Evolutionary conservation across 2,888 invertebrate species (phyloP), one percentile per base, ranked within the genome.

Genomic region (Netelia inedita): DNA sequence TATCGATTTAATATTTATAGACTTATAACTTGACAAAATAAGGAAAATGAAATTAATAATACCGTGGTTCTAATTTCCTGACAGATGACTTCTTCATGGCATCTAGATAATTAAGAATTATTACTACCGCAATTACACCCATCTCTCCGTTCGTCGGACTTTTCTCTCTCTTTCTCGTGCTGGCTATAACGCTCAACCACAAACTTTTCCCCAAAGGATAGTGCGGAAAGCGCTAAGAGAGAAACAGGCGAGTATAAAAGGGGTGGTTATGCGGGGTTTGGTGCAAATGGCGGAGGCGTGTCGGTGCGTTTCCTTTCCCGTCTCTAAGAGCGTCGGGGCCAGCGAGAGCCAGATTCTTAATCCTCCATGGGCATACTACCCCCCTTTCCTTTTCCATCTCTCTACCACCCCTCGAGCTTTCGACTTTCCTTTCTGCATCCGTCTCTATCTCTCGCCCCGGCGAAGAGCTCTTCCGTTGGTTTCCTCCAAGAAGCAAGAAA

Each of bases 211-310:
- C 10, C 19, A 41, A 57, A 10, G 10, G 28, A 35, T 41, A 68
- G 43, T 6, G 72, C 66, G 10, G 59, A 78, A 11, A 73, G 68
- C 14, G 55, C 23, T 82, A 43, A 23, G n/a, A 78, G 65, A 46
- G 72, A 43, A 53, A 78, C 72, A 46, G n/a, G 43, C 1, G 14
- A 28, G 61, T 61, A 73, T 73, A 61, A 61, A 73, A 61, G 43
- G 55, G 59, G 11, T 35, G 59, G 59, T 72, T 59, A 59, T 21
- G 61, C 21, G 10, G 50, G 23, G 73, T 55, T 69, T 63, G 73
- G 79, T 50, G 74, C 63, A 79, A 79, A 83, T 79, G 83, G 83
- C 65, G 55, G 35, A 83, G 83, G 83, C 79, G 74, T 83, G 83
- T 74, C 83, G 50, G 74, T 69, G 79, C 69, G 63, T 71, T 85